Evolutionary conservation across 2,888 invertebrate genomes (phyloP), one percentile per base, ranked within the genome.

Genomic region (Trissolcus brochymenae): DNA sequence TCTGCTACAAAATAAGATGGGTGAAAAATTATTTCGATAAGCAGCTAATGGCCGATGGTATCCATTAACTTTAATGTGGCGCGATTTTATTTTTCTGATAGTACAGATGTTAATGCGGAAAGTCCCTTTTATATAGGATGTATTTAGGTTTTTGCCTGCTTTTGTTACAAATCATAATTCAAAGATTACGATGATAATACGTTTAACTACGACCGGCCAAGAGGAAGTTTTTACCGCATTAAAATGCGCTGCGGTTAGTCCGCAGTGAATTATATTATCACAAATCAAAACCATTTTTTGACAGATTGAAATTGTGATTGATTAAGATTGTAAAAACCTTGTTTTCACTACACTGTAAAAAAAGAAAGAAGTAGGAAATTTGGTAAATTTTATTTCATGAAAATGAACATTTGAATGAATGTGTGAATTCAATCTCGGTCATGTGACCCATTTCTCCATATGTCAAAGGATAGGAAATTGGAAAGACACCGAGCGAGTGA

Each of bases 21-120:
- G 25, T 59, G 59, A 72, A 49, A 65, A 73, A 49, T 72, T 55
- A 21, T 55, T n/a, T 35, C 29, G 53, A 64, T 72, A 53, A 65
- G 40, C 40, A 49, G n/a, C 17, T 55, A 55, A 71, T 57, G 51
- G 29, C 55, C 35, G 62, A 62, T 64, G 46, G 19, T 55, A 51
- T 56, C 56, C 50, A 71, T 56, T 61, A 70, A 49, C 35, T 49
- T 49, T 40, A 61, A 29, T 49, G 19, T 25, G 35, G 46, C 55
- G 40, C 40, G 43, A 70, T 61, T 59, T 68, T 53, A 13, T 49
- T 61, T 19, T 19, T 29, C 16, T 40, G 60, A 55, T 67, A 54
- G 53, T n/a, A 54, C 41, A 17, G 51, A 16, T 17, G 16, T 21
- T 16, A 14, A 16, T 7, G 17, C 40, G 29, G 41, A 61, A 61